Conservation (phyloP, 2,888 invertebrate genomes). For the Thysanoteuthis rhombus region DNA sequence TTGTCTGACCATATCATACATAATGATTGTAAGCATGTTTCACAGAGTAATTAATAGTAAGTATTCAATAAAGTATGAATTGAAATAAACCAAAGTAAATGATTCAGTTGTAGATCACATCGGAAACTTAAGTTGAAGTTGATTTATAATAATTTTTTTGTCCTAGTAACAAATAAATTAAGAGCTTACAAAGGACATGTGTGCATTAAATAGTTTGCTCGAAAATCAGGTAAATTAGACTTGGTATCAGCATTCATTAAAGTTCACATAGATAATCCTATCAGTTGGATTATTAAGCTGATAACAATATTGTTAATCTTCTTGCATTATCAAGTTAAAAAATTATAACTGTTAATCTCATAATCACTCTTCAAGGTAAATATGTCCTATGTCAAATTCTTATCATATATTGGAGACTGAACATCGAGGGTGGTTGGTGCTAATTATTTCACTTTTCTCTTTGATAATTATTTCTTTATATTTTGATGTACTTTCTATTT, state of each 20-base stretch:
- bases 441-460: neutral
- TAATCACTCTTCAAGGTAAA: neutral
- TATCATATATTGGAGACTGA: neutral
- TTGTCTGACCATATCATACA: neutral
- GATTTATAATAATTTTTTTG: neutral
- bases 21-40: neutral
- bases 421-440: neutral
- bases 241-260: neutral
- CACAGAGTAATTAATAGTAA: neutral
- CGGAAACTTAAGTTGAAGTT: neutral
- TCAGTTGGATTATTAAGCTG: neutral
- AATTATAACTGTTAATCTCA: neutral
- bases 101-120: too few species aligned
- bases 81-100: too few species aligned
- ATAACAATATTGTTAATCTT: conserved; percentile 12
- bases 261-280: conserved; percentile 12
- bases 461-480: neutral
- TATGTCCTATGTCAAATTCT: neutral
- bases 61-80: too few species aligned
- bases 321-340: neutral
- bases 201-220: neutral
- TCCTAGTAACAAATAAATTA: neutral
- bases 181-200: neutral
- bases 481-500: neutral
- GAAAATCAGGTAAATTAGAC: neutral